These are phyloP conservation scores for Dioctria rufipes DNA, from an alignment of 2,888 invertebrate genomes.

Conservation along the genomic window DNA sequence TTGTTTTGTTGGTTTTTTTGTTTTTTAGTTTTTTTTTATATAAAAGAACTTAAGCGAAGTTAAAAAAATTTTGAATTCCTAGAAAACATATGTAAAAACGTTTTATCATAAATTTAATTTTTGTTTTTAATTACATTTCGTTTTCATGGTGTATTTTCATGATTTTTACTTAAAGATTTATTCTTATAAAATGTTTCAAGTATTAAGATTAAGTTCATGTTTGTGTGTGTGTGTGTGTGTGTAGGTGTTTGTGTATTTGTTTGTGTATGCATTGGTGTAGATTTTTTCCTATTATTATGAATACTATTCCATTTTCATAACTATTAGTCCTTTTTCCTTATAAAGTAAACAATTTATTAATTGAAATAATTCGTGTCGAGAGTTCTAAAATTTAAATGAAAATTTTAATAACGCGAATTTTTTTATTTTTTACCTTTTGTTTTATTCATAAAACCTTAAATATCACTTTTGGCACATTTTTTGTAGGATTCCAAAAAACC, in stretches of 20 bases:
- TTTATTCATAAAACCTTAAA: constrained; percentile 2
- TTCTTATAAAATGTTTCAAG: constrained; percentile 37
- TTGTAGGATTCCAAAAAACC: not conserved
- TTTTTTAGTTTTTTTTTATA: constrained; percentile 14
- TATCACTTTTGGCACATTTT: constrained; percentile 51
- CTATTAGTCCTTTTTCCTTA: not conserved
- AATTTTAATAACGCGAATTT: not conserved
- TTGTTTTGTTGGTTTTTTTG: not conserved
- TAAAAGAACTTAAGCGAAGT: constrained; percentile 43
- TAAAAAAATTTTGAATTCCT: constrained; percentile 53
- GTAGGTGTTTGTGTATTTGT: constrained; percentile 23
- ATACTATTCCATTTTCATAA: constrained; percentile 7
- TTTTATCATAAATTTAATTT: constrained; percentile 29
- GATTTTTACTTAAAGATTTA: constrained; percentile 38
- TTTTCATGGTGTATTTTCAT: constrained; percentile 46
- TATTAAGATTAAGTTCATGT: constrained; percentile 31
- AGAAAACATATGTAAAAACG: constrained; percentile 57
- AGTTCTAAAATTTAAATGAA: not conserved
- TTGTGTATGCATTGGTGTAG: constrained; percentile 5
- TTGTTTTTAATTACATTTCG: constrained; percentile 30
- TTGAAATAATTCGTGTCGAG: not conserved
- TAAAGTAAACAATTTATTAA: not conserved
- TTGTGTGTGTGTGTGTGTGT: not conserved
- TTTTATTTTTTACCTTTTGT: not conserved
- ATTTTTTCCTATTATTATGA: constrained; percentile 23